phyloP scores from a whole-genome alignment of 2,888 invertebrate species.

The Hyposoter didymator region DNA sequence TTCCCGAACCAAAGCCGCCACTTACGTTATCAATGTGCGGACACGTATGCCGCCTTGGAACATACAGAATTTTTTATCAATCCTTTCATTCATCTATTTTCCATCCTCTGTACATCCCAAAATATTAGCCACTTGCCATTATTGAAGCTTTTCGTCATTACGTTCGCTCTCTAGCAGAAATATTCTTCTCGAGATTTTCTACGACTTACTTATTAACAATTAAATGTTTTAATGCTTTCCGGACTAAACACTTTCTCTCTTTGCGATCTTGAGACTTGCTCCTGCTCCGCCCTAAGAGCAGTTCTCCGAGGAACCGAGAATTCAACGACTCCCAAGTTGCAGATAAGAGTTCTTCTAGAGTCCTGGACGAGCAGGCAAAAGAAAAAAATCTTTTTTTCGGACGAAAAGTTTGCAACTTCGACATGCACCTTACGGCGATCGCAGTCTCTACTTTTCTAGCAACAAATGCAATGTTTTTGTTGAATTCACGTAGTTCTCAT shows the following conservation, averaged over 20 bases:
- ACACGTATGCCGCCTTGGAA: neutral
- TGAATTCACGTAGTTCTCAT: neutral
- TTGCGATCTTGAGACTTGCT: neutral
- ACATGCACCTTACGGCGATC: neutral
- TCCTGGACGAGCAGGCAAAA: neutral
- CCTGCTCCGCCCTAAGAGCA: neutral
- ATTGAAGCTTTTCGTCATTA: neutral
- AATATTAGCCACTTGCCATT: neutral
- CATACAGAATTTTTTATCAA: conserved; percentile 32
- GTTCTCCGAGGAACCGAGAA: neutral
- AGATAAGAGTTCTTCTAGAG: neutral
- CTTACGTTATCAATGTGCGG: conserved; percentile 41
- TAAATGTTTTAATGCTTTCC: conserved; percentile 1
- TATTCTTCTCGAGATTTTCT: neutral
- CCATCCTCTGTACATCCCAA: neutral
- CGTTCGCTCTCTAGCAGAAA: neutral
- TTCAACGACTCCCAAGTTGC: conserved; percentile 1
- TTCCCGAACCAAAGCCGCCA: conserved; percentile 2
- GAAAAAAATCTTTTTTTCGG: neutral
- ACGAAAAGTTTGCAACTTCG: neutral
- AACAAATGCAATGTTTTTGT: neutral
- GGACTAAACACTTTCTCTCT: neutral
- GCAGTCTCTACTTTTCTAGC: neutral
- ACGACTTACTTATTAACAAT: conserved; percentile 14
- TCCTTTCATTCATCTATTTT: neutral